These are phyloP conservation scores for Corythucha ciliata DNA, from an alignment of 2,888 invertebrate genomes.

Conservation along the genomic window DNA sequence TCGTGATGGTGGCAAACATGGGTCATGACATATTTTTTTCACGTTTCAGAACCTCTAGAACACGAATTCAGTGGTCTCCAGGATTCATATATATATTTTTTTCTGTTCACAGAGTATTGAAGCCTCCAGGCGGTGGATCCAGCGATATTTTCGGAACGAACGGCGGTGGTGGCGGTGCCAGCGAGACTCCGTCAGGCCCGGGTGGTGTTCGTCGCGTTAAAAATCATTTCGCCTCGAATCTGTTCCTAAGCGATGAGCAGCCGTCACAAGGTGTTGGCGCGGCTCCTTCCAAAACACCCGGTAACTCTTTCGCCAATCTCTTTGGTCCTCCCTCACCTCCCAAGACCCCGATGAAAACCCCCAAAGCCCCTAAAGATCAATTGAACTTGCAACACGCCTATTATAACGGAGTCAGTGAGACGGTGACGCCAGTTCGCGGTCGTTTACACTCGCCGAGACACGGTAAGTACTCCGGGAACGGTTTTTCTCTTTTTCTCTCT, in stretches of 20 bases:
- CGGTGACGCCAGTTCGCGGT: conserved; percentile 3
- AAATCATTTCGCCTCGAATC: conserved; percentile 40
- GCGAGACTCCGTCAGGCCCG: conserved; percentile 16
- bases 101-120: conserved; percentile 48
- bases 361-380: conserved; percentile 7
- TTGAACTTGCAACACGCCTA: conserved; percentile 42
- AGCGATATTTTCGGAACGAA: conserved; percentile 48
- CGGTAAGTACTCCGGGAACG: background rate
- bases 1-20: too few relatives aligned
- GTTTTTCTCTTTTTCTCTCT: background rate
- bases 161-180: conserved; percentile 23
- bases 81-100: too few relatives aligned
- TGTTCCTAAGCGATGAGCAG: conserved; percentile 38
- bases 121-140: conserved; percentile 40
- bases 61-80: too few relatives aligned
- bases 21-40: too few relatives aligned
- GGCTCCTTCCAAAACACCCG: conserved; percentile 33
- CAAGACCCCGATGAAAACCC: conserved; percentile 43
- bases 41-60: too few relatives aligned
- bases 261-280: conserved; percentile 23
- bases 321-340: conserved; percentile 44
- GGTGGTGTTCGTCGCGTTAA: conserved; percentile 35
- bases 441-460: background rate
- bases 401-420: conserved; percentile 13
- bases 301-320: conserved; percentile 36